phyloP scores from a whole-genome alignment of 2,797 vertebrate species.

The Ataeniobius toweri region DNA sequence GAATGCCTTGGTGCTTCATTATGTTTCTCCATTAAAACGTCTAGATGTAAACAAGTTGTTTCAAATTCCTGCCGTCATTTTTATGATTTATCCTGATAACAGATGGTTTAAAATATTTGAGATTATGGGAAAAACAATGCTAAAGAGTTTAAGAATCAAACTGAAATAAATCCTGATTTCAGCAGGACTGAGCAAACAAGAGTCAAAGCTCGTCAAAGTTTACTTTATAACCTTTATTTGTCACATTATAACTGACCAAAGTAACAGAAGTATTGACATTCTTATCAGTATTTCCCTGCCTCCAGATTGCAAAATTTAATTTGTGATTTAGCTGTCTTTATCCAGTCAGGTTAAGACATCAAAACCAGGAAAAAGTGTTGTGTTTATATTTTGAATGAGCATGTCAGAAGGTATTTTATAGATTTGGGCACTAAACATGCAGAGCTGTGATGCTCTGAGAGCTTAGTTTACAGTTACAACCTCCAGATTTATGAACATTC shows the following conservation, averaged over 20 bases:
- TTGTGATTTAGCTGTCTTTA: neutral
- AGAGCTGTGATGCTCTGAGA: no score
- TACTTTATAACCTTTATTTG: neutral
- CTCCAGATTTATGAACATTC: neutral
- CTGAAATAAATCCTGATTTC: neutral
- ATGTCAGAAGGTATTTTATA: neutral
- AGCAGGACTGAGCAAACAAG: neutral
- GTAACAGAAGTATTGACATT: neutral
- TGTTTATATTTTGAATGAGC: neutral
- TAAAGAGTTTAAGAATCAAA: neutral
- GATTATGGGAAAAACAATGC: neutral
- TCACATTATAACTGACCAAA: neutral
- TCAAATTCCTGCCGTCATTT: neutral
- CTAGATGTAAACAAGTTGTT: neutral
- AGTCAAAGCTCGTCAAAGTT: neutral
- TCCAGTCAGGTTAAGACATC: neutral
- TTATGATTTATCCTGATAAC: neutral
- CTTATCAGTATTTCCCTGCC: neutral
- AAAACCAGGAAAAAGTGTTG: neutral
- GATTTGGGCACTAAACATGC: neutral
- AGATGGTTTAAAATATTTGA: neutral
- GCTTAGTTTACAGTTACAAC: neutral
- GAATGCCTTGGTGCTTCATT: neutral
- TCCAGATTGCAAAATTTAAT: neutral
- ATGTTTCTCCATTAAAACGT: neutral